Conservation (phyloP, 2,113 vertebrate species). For the Myocastor coypus region DNA sequence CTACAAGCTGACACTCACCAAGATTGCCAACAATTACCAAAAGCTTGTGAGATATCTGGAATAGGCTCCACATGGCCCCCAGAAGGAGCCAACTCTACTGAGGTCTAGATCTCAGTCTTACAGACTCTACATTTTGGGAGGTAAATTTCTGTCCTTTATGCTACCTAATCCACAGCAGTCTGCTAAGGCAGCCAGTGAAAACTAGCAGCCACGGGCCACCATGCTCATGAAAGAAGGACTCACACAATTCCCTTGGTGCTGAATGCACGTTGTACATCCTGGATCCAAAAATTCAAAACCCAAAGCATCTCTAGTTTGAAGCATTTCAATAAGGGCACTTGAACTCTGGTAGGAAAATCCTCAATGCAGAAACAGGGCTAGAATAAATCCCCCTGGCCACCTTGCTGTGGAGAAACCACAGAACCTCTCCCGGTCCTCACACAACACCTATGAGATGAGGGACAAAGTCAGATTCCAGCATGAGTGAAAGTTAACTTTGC, state of each 20-base stretch:
- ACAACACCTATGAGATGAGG: neutral
- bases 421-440: neutral
- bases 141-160: neutral
- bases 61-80: no score
- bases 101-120: neutral
- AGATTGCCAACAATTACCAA: neutral
- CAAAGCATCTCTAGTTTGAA: neutral
- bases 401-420: neutral
- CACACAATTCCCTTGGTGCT: neutral
- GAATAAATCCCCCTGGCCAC: neutral
- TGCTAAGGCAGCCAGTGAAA: neutral
- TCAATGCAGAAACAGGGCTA: neutral
- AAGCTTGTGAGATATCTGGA: neutral
- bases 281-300: neutral
- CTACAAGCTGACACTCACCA: neutral
- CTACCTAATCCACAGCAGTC: accelerated
- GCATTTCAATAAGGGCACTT: neutral
- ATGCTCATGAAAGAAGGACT: neutral
- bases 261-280: neutral
- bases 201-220: neutral
- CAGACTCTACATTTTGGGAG: neutral
- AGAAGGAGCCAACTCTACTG: neutral
- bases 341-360: no score
- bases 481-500: accelerated
- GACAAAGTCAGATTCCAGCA: no score